Percentiles rank a stretch among this genome's conserved stretches.
Conservation (phyloP, 2,113 vertebrate genomes). For the Rhadina sibilatrix region DNA sequence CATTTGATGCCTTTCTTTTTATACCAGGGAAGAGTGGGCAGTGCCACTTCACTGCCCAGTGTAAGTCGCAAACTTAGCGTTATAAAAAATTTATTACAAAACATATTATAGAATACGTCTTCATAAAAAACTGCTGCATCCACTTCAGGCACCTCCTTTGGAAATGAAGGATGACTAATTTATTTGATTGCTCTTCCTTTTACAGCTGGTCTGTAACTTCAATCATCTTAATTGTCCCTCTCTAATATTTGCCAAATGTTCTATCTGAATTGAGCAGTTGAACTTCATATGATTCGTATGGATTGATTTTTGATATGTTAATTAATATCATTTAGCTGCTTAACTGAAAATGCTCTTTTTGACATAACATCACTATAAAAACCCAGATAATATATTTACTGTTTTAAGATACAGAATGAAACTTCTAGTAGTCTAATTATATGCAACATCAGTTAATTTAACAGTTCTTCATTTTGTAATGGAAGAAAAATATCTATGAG, state of each 20-base stretch:
- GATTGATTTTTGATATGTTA: background rate
- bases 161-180: background rate
- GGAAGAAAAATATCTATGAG: background rate
- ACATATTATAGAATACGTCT: background rate
- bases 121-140: background rate
- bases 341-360: background rate
- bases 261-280: background rate
- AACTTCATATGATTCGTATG: background rate
- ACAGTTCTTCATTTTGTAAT: background rate
- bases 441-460: background rate
- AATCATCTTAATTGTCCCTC: background rate
- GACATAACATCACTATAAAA: background rate
- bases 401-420: background rate
- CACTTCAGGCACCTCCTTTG: background rate
- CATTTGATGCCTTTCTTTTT: background rate
- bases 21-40: background rate
- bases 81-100: background rate
- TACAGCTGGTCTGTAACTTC: background rate
- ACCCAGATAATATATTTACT: background rate
- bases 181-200: background rate
- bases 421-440: background rate
- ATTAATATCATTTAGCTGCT: background rate
- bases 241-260: background rate
- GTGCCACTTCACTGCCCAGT: background rate
- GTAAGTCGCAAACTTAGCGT: background rate